Conservation (phyloP, 1,140 invertebrate species). For the Neodiprion lecontei region DNA sequence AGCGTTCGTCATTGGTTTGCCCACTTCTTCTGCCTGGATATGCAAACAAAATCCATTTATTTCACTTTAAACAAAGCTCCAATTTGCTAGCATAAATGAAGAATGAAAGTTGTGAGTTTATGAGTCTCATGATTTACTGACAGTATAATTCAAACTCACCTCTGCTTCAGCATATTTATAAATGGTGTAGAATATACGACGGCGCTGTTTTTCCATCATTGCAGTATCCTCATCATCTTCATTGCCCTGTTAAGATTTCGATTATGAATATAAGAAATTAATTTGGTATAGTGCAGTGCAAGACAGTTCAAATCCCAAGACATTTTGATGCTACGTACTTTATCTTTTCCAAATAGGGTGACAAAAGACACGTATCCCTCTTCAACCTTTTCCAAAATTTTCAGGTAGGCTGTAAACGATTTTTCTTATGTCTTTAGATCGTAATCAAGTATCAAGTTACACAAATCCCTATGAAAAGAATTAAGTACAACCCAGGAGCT, state of each 20-base stretch:
- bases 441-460: neutral
- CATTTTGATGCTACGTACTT: neutral
- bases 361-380: constrained; percentile 4
- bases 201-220: constrained; percentile 39
- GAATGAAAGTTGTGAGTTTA: too few species aligned
- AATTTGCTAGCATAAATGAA: too few species aligned
- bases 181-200: constrained; percentile 35
- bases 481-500: too few species aligned
- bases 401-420: neutral
- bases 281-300: too few species aligned
- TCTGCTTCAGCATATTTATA: constrained; percentile 37
- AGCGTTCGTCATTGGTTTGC: constrained; percentile 25
- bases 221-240: constrained; percentile 40
- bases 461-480: too few species aligned
- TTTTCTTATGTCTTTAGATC: neutral
- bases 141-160: constrained; percentile 19
- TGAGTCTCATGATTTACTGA: neutral
- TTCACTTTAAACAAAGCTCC: too few species aligned
- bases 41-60: neutral
- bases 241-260: constrained; percentile 29
- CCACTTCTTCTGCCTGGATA: constrained; percentile 5
- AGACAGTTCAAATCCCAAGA: too few species aligned
- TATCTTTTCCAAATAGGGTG: constrained; percentile 2
- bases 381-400: constrained; percentile 4
- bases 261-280: too few species aligned